Conservation (phyloP, 2,113 vertebrate genomes). For the Clarias gariepinus region DNA sequence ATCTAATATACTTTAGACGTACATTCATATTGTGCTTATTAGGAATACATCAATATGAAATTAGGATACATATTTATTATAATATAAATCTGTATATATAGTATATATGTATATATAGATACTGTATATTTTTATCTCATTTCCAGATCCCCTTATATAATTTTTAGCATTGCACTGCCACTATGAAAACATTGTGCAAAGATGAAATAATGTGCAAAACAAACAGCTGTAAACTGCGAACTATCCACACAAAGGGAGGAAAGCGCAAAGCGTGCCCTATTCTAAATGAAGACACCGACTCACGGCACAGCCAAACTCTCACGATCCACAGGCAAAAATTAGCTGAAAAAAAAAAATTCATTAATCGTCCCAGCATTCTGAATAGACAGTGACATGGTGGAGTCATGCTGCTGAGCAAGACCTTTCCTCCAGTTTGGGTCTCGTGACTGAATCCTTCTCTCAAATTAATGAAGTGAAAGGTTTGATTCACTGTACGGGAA, state of each 20-base stretch:
- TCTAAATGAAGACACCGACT: slow-evolving; percentile 32
- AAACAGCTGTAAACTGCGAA: slow-evolving; percentile 39
- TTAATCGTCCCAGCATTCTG: neutral
- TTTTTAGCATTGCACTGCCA: slow-evolving; percentile 36
- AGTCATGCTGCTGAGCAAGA: neutral
- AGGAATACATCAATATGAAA: slow-evolving; percentile 60
- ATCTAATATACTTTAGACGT: slow-evolving; percentile 66
- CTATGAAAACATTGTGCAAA: slow-evolving; percentile 52
- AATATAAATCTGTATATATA: slow-evolving; percentile 40
- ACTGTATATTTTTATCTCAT: slow-evolving; percentile 32
- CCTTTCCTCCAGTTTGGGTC: neutral
- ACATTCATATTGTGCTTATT: slow-evolving; percentile 73
- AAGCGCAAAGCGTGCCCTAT: slow-evolving; percentile 20
- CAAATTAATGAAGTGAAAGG: neutral
- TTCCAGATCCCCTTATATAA: slow-evolving; percentile 43
- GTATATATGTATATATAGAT: neutral
- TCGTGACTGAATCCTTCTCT: slow-evolving; percentile 14
- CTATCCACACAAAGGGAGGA: slow-evolving; percentile 3
- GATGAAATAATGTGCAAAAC: slow-evolving; percentile 51
- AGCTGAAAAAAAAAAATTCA: neutral
- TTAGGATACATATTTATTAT: slow-evolving; percentile 54
- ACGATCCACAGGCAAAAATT: slow-evolving; percentile 39
- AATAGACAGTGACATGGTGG: neutral
- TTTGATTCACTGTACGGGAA: neutral
- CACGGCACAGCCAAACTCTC: slow-evolving; percentile 30